A percentile compares a stretch with the other conserved stretches of the same genome.
Conservation (phyloP, 2,113 vertebrate species). For the Chroicocephalus ridibundus region DNA sequence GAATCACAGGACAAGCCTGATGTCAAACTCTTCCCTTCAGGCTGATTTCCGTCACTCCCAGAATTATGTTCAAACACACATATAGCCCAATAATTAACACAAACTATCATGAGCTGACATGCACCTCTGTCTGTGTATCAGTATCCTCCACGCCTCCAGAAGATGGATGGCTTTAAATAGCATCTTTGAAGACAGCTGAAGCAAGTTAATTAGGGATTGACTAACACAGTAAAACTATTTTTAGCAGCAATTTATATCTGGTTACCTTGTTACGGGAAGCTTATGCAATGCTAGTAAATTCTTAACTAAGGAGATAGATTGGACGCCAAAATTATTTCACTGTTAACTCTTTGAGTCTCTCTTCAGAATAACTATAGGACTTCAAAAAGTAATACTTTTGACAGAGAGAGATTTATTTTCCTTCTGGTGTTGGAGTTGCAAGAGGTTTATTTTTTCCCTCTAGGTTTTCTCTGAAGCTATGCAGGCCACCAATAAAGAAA, state of each 20-base stretch:
- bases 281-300: slow-evolving; percentile 52
- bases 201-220: slow-evolving; percentile 66
- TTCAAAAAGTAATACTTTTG: not conserved
- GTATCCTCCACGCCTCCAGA: slow-evolving; percentile 22
- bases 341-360: not conserved
- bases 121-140: slow-evolving; percentile 21
- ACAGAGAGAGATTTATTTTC: not conserved
- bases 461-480: not conserved
- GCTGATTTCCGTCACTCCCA: not conserved
- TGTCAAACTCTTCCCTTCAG: slow-evolving; percentile 24
- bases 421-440: not conserved
- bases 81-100: slow-evolving; percentile 29
- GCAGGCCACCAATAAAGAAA: not conserved
- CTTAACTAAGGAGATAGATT: slow-evolving; percentile 9
- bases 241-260: slow-evolving; percentile 56
- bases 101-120: slow-evolving; percentile 53
- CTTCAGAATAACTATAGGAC: not conserved
- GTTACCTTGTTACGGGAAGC: slow-evolving; percentile 63
- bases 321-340: not conserved
- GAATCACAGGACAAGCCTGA: not conserved
- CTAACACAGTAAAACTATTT: slow-evolving; percentile 65
- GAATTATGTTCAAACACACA: slow-evolving; percentile 15
- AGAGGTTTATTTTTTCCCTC: not conserved
- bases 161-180: slow-evolving; percentile 59
- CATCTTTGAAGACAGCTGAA: slow-evolving; percentile 66